These are phyloP conservation scores for Alectoris magna DNA, from an alignment of 2,797 vertebrate species.

Conservation along the genomic window DNA sequence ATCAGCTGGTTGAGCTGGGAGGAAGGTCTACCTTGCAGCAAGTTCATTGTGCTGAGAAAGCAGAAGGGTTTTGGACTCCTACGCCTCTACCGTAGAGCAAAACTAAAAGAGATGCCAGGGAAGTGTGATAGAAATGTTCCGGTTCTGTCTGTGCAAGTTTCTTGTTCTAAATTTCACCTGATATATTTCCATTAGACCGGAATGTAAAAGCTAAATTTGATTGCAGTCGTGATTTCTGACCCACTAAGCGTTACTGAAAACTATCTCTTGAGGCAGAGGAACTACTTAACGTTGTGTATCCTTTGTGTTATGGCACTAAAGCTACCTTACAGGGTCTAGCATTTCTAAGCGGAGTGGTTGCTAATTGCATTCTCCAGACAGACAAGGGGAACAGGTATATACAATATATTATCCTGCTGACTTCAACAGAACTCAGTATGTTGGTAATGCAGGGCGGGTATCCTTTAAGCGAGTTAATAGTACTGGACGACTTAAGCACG, in stretches of 20 bases:
- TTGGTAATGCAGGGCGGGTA: background rate
- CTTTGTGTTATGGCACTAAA: conserved; percentile 34
- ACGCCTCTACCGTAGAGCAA: background rate
- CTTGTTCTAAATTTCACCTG: conserved; percentile 41
- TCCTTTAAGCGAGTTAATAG: background rate
- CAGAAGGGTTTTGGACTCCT: background rate
- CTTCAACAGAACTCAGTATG: background rate
- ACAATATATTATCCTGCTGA: background rate
- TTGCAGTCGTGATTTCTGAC: conserved; percentile 46
- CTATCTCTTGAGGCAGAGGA: conserved; percentile 35
- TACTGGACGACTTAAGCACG: background rate
- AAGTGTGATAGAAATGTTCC: background rate
- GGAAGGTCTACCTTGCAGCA: background rate
- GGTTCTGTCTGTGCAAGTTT: background rate
- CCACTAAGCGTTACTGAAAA: conserved; percentile 26
- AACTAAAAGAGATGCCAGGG: background rate
- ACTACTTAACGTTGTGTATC: conserved; percentile 23
- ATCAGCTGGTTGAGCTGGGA: background rate
- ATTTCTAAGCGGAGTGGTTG: conserved; percentile 40
- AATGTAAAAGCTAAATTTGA: conserved; percentile 14
- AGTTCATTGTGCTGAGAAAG: background rate
- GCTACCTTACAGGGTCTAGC: conserved; percentile 30
- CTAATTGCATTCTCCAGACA: conserved; percentile 48
- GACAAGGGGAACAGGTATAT: conserved; percentile 47
- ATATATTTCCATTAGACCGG: conserved; percentile 41